A percentile compares a stretch with the other conserved stretches of the same genome.
Conservation (phyloP, 2,797 vertebrate genomes). For the Arrhamphus sclerolepis region DNA sequence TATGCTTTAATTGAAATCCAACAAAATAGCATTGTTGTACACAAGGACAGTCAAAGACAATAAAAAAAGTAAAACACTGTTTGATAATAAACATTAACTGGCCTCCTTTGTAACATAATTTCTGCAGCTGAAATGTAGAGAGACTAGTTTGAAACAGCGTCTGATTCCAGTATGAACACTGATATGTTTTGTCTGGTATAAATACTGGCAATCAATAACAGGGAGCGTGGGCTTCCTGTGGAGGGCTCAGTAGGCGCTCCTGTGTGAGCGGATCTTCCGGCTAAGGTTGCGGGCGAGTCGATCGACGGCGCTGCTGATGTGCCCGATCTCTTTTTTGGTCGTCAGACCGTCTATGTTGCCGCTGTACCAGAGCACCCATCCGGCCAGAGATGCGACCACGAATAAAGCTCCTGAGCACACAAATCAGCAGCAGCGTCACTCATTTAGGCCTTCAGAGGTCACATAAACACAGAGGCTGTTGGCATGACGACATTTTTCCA, state of each 20-base stretch:
- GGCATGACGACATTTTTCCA: no score
- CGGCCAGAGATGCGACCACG: slow-evolving; percentile 85
- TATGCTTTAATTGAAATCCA: slow-evolving; percentile 49
- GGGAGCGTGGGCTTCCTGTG: no score
- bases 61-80: slow-evolving; percentile 4
- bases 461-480: background rate
- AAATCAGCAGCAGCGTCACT: no score
- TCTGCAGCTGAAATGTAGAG: slow-evolving; percentile 26
- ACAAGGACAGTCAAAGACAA: background rate
- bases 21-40: background rate
- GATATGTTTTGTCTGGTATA: background rate
- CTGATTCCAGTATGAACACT: background rate
- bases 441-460: background rate
- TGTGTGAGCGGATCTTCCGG: slow-evolving; percentile 74
- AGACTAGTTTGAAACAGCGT: slow-evolving; percentile 4
- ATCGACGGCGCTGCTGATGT: slow-evolving; percentile 83
- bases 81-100: background rate
- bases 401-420: slow-evolving; percentile 78
- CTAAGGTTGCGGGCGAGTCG: slow-evolving; percentile 86
- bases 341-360: slow-evolving; percentile 89
- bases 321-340: slow-evolving; percentile 80
- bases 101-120: slow-evolving; percentile 3
- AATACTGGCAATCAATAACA: slow-evolving; percentile 29
- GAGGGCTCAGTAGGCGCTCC: slow-evolving; percentile 29
- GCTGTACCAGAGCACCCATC: slow-evolving; percentile 93